Evolutionary conservation across 2,113 vertebrate species (phyloP).

Genomic region (Hypocryptadius cinnamomeus): DNA sequence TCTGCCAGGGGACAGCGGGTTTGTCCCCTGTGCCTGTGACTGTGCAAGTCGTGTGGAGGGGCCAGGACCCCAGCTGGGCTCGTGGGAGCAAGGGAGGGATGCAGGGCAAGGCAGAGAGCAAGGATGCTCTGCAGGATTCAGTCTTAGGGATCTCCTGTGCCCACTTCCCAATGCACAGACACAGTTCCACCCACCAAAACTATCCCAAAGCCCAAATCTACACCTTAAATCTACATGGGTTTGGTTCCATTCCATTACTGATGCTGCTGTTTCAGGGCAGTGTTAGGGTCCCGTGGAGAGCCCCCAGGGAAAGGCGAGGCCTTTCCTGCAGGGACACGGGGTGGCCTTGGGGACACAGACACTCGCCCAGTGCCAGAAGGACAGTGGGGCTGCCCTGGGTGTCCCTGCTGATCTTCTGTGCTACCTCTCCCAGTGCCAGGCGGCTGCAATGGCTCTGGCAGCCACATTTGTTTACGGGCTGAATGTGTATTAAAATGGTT

Average conservation of each 20-base stretch:
- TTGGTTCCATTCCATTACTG: neutral
- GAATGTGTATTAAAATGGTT: slow-evolving; percentile 58
- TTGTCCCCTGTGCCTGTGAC: neutral
- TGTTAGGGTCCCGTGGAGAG: fast-evolving
- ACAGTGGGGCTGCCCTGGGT: neutral
- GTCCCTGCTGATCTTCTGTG: neutral
- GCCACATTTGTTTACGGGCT: slow-evolving; percentile 45
- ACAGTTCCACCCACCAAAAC: neutral
- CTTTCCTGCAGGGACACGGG: fast-evolving
- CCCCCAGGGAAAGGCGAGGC: neutral
- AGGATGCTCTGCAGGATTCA: neutral
- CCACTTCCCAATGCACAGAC: neutral
- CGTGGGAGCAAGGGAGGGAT: fast-evolving
- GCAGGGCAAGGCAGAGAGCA: neutral
- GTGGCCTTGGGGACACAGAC: neutral
- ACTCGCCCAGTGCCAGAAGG: neutral
- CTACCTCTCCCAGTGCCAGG: neutral
- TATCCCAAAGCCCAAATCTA: neutral
- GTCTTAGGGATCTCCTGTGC: no score
- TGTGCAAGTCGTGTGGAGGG: fast-evolving
- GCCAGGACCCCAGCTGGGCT: neutral
- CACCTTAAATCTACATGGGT: neutral
- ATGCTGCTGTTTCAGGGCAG: neutral
- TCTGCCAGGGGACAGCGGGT: neutral
- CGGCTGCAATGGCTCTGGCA: neutral